These are phyloP conservation scores for Chymomyza procnemis DNA, from an alignment of 2,888 invertebrate genomes.

Conservation along the genomic window DNA sequence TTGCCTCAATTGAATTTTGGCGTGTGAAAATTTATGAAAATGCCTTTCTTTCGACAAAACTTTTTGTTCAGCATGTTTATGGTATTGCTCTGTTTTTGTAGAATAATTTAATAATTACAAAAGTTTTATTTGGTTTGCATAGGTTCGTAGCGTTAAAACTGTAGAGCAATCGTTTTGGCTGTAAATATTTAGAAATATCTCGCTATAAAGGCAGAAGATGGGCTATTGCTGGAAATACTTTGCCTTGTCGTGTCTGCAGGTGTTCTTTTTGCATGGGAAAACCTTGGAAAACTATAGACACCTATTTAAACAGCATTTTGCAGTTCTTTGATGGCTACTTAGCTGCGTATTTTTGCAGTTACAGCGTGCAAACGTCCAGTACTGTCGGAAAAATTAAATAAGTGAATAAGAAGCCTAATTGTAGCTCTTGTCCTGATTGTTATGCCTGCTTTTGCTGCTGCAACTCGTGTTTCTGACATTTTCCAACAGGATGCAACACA, in stretches of 20 bases:
- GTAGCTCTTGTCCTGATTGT: neutral
- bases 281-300: too few relatives aligned
- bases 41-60: neutral
- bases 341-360: too few relatives aligned
- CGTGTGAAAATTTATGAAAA: slow-evolving; percentile 41
- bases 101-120: neutral
- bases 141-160: neutral
- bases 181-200: too few relatives aligned
- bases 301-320: too few relatives aligned
- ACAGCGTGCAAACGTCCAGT: too few relatives aligned
- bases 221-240: too few relatives aligned
- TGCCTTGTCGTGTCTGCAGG: too few relatives aligned
- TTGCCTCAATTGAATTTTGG: slow-evolving; percentile 43
- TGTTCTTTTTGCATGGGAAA: too few relatives aligned
- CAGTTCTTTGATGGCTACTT: too few relatives aligned
- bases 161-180: neutral
- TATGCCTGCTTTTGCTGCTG: neutral
- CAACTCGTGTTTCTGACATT: neutral
- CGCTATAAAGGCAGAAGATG: too few relatives aligned
- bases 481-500: slow-evolving; percentile 11
- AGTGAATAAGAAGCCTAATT: neutral
- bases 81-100: neutral
- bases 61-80: neutral
- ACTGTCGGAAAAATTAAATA: too few relatives aligned
- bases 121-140: neutral